Evolutionary conservation across 2,888 invertebrate species (phyloP).

Genomic region (Cheilosia impressa): DNA sequence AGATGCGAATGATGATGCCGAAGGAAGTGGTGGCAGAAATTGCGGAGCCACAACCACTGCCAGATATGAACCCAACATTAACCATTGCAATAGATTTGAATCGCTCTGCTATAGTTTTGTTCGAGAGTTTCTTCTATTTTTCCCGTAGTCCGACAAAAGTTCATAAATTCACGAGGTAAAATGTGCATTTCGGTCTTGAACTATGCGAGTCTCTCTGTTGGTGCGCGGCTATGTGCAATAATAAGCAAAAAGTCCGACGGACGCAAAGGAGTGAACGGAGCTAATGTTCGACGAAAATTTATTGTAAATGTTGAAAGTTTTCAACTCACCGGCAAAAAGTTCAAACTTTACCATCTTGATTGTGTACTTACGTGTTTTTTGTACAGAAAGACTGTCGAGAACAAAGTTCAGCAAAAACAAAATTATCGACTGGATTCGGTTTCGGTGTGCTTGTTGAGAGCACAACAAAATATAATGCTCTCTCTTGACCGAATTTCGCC

Average conservation of each 20-base stretch:
- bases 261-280: slow-evolving; percentile 26
- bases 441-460: neutral
- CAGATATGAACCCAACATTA: slow-evolving; percentile 49
- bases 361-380: slow-evolving; percentile 3
- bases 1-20: slow-evolving; percentile 16
- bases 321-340: slow-evolving; percentile 64
- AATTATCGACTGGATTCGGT: slow-evolving; percentile 8
- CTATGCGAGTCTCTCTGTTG: slow-evolving; percentile 6
- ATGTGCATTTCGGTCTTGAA: slow-evolving; percentile 31
- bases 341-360: slow-evolving; percentile 51
- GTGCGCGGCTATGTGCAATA: slow-evolving; percentile 8
- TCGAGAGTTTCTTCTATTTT: slow-evolving; percentile 12
- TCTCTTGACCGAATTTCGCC: slow-evolving; percentile 10
- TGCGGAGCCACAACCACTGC: slow-evolving; percentile 20
- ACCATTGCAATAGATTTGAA: slow-evolving; percentile 46
- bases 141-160: slow-evolving; percentile 25
- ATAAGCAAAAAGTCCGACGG: slow-evolving; percentile 23
- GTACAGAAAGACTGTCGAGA: neutral
- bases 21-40: neutral
- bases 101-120: slow-evolving; percentile 40
- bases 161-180: slow-evolving; percentile 53
- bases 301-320: slow-evolving; percentile 64
- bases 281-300: slow-evolving; percentile 62
- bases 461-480: neutral
- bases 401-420: slow-evolving; percentile 14